These are phyloP conservation scores for Onychorhynchus coronatus DNA, from an alignment of 2,113 vertebrate genomes.

Conservation along the genomic window DNA sequence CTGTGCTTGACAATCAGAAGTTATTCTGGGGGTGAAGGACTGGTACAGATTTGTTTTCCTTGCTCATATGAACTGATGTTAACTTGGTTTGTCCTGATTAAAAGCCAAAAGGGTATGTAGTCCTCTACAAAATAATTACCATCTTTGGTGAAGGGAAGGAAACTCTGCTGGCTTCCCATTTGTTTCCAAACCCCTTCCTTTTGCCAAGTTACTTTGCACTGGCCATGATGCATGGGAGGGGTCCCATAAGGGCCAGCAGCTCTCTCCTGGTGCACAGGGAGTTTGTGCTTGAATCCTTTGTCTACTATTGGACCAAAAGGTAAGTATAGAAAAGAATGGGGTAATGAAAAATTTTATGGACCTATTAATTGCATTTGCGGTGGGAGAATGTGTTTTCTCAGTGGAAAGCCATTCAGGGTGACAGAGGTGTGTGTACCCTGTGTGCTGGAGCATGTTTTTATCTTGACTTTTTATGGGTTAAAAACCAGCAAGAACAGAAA, in stretches of 20 bases:
- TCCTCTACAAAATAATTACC: background rate
- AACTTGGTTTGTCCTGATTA: slow-evolving; percentile 48
- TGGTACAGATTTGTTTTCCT: background rate
- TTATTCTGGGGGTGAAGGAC: background rate
- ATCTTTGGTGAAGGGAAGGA: background rate
- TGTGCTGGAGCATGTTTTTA: background rate
- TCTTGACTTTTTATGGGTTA: background rate
- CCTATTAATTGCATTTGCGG: background rate
- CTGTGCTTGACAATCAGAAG: background rate
- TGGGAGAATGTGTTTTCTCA: background rate
- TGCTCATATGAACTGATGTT: background rate
- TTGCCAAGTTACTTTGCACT: accelerated
- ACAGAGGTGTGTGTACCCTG: background rate
- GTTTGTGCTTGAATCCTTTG: background rate
- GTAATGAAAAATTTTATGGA: background rate
- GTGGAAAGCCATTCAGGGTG: background rate
- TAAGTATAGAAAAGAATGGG: background rate
- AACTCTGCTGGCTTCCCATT: background rate
- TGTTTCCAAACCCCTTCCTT: background rate
- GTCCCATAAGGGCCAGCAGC: background rate
- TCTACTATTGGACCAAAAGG: background rate
- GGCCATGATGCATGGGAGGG: background rate
- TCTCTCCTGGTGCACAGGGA: background rate
- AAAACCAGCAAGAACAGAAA: background rate
- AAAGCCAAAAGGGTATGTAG: background rate